phyloP scores from a whole-genome alignment of 2,113 vertebrate genomes.

The Sphaerodactylus townsendi region DNA sequence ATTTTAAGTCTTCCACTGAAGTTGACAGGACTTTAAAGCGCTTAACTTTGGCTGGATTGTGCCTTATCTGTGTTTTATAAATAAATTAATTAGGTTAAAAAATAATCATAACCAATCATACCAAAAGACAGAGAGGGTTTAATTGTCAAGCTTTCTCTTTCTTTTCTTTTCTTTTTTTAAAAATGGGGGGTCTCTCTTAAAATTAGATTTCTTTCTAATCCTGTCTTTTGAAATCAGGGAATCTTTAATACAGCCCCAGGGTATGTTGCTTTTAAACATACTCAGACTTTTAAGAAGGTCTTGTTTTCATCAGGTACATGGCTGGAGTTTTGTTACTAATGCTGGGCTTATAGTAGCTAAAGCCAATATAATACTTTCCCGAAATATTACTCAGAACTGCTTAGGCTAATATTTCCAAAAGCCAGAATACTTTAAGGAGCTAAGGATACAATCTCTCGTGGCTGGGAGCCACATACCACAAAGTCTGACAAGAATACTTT shows the following conservation, averaged over 20 bases:
- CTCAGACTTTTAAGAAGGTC: conserved; percentile 35
- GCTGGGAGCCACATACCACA: conserved; percentile 44
- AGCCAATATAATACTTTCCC: conserved; percentile 62
- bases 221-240: conserved; percentile 46
- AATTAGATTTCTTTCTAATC: conserved; percentile 42
- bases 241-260: conserved; percentile 39
- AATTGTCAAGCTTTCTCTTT: conserved; percentile 24
- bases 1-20: conserved; percentile 25
- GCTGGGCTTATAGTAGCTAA: conserved; percentile 57
- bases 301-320: conserved; percentile 55
- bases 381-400: conserved; percentile 61
- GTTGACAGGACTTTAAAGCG: neutral
- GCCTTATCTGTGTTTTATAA: neutral
- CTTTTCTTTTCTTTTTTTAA: neutral
- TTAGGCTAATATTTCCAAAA: conserved; percentile 66
- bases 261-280: conserved; percentile 44
- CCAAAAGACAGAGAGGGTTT: neutral
- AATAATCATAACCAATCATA: neutral
- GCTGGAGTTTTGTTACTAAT: conserved; percentile 68
- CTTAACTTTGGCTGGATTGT: fast-evolving
- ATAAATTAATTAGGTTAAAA: neutral
- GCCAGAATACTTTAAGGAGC: conserved; percentile 50
- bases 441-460: conserved; percentile 46
- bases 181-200: neutral
- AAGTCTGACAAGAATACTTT: neutral